phyloP scores from a whole-genome alignment of 2,113 vertebrate genomes.

The Theristicus caerulescens region DNA sequence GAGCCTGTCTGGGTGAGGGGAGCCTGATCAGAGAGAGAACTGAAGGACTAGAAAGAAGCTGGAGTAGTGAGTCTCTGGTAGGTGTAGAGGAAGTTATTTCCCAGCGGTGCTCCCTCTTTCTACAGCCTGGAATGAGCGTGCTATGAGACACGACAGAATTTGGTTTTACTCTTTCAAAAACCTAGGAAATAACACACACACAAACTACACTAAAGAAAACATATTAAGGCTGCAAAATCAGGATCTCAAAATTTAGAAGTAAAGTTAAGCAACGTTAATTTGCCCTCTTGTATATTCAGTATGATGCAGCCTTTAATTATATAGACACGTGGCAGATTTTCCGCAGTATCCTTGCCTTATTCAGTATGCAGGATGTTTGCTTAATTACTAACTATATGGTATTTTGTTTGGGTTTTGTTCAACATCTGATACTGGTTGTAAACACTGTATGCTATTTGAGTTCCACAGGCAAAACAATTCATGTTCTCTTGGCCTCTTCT shows the following conservation, averaged over 20 bases:
- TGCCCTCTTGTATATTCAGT: conserved; percentile 14
- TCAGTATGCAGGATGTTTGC: conserved; percentile 13
- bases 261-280: conserved; percentile 24
- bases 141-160: not conserved
- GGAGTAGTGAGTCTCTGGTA: not conserved
- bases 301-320: conserved; percentile 52
- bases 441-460: not conserved
- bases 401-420: conserved; percentile 53
- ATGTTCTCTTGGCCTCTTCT: not conserved
- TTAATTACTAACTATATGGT: conserved; percentile 6
- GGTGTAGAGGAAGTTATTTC: not conserved
- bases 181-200: not conserved
- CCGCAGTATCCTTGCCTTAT: not conserved
- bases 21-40: not conserved
- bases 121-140: not conserved
- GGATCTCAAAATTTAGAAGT: not conserved
- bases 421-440: not conserved
- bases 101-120: not conserved
- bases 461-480: not conserved
- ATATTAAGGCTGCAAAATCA: not conserved
- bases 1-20: not conserved
- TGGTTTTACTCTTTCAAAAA: not conserved
- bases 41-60: not conserved
- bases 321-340: conserved; percentile 27
- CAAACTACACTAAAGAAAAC: not conserved